These are phyloP conservation scores for Panzeria rudis DNA, from an alignment of 2,888 invertebrate species.

Conservation along the genomic window DNA sequence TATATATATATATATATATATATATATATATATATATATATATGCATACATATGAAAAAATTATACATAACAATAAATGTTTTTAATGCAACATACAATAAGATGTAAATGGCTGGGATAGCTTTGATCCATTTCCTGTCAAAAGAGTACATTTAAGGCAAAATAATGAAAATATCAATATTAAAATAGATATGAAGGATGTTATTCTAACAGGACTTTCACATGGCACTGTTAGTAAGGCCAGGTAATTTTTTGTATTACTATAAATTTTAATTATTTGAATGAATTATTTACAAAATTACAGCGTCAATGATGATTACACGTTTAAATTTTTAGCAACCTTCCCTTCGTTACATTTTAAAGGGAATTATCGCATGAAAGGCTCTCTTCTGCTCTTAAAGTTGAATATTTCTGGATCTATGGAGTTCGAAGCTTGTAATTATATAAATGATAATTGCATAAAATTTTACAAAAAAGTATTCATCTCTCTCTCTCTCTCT, in stretches of 20 bases:
- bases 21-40: neutral
- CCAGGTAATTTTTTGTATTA: too few relatives aligned
- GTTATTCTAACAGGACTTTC: too few relatives aligned
- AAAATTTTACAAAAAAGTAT: neutral
- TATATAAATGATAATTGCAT: neutral
- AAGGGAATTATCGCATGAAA: slow-evolving; percentile 87
- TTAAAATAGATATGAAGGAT: too few relatives aligned
- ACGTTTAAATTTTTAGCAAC: slow-evolving; percentile 87
- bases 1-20: neutral
- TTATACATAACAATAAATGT: too few relatives aligned
- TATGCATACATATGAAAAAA: neutral
- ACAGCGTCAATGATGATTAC: slow-evolving; percentile 84
- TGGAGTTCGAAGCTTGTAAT: slow-evolving; percentile 86
- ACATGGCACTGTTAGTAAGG: too few relatives aligned
- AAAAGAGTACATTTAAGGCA: too few relatives aligned
- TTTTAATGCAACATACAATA: too few relatives aligned
- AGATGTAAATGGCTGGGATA: too few relatives aligned
- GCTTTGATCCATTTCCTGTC: too few relatives aligned
- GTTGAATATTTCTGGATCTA: slow-evolving; percentile 86
- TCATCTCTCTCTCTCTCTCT: neutral
- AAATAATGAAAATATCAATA: too few relatives aligned
- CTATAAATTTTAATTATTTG: neutral
- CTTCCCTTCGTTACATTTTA: slow-evolving; percentile 86
- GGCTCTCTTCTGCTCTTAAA: slow-evolving; percentile 88
- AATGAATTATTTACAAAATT: neutral